Percentiles rank a stretch among this genome's conserved stretches.
These are phyloP conservation scores for Aythya baeri DNA, from an alignment of 2,113 vertebrate species.

Conservation along the genomic window DNA sequence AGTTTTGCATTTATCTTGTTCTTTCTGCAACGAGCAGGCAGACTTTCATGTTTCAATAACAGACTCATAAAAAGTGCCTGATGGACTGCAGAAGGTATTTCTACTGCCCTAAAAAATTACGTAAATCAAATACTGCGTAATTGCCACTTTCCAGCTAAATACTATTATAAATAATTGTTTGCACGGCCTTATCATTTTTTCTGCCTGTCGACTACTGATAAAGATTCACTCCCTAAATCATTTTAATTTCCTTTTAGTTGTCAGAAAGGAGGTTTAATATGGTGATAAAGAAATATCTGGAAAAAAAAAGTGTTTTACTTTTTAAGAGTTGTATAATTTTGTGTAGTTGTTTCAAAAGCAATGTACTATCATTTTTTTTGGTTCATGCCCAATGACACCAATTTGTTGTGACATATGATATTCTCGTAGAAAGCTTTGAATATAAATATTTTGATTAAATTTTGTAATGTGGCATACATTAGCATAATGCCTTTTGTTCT, in stretches of 20 bases:
- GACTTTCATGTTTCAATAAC: conserved; percentile 45
- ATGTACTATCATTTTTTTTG: conserved; percentile 1
- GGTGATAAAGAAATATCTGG: conserved; percentile 65
- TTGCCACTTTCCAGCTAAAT: conserved; percentile 72
- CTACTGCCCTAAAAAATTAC: conserved; percentile 43
- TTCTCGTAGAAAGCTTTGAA: background rate
- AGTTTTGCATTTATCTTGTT: conserved; percentile 42
- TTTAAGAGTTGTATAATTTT: conserved; percentile 51
- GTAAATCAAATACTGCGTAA: conserved; percentile 68
- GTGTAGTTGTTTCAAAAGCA: conserved; percentile 22
- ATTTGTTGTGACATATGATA: background rate
- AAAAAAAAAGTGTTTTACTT: conserved; percentile 54
- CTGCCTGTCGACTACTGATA: conserved; percentile 73
- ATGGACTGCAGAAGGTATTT: conserved; percentile 54
- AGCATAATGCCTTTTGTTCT: background rate
- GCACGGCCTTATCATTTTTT: conserved; percentile 64
- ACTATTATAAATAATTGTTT: conserved; percentile 77
- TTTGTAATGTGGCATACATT: background rate
- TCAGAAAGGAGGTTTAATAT: conserved; percentile 75
- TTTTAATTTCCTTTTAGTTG: conserved; percentile 73
- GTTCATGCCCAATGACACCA: background rate
- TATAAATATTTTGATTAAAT: conserved; percentile 15
- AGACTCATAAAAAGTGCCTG: conserved; percentile 35
- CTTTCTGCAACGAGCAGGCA: conserved; percentile 12
- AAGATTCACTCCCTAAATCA: conserved; percentile 77